Percentiles rank a stretch among this genome's conserved stretches.
These are phyloP conservation scores for Trialeurodes vaporariorum DNA, from an alignment of 1,140 invertebrate species.

Conservation along the genomic window DNA sequence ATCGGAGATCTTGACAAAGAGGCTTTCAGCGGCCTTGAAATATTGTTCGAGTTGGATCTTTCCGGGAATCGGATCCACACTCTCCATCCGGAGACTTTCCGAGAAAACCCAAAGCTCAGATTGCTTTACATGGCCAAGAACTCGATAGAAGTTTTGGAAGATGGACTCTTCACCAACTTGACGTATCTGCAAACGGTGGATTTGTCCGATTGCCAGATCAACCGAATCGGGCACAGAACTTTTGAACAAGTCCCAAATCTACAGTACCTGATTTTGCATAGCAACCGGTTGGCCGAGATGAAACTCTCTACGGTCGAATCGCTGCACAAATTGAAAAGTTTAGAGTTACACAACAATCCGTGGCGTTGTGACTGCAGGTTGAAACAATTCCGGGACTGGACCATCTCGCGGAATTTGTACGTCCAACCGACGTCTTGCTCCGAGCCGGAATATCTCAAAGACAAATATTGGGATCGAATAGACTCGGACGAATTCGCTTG, in stretches of 20 bases:
- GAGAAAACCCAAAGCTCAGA: conserved; percentile 50
- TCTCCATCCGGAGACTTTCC: conserved; percentile 46
- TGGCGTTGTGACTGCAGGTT: conserved; percentile 83
- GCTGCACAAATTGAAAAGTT: conserved; percentile 51
- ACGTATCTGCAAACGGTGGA: conserved; percentile 59
- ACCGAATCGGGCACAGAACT: conserved; percentile 50
- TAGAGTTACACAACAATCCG: conserved; percentile 66
- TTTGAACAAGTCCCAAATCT: conserved; percentile 57
- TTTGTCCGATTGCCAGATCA: conserved; percentile 57
- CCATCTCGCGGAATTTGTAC: conserved; percentile 54
- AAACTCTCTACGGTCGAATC: conserved; percentile 44
- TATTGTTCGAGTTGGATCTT: conserved; percentile 76
- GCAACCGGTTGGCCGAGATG: conserved; percentile 52
- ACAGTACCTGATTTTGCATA: conserved; percentile 50
- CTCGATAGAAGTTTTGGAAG: conserved; percentile 52
- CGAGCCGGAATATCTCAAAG: conserved; percentile 49
- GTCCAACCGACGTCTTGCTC: conserved; percentile 54
- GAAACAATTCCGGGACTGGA: conserved; percentile 61
- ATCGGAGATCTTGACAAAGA: conserved; percentile 54
- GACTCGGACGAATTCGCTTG: conserved; percentile 69
- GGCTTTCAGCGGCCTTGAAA: conserved; percentile 61
- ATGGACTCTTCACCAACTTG: conserved; percentile 61
- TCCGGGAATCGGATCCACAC: conserved; percentile 47
- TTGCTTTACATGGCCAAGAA: conserved; percentile 61
- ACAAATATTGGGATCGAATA: conserved; percentile 57